Conservation (phyloP, 2,113 vertebrate species). For the Opisthocomus hoazin region DNA sequence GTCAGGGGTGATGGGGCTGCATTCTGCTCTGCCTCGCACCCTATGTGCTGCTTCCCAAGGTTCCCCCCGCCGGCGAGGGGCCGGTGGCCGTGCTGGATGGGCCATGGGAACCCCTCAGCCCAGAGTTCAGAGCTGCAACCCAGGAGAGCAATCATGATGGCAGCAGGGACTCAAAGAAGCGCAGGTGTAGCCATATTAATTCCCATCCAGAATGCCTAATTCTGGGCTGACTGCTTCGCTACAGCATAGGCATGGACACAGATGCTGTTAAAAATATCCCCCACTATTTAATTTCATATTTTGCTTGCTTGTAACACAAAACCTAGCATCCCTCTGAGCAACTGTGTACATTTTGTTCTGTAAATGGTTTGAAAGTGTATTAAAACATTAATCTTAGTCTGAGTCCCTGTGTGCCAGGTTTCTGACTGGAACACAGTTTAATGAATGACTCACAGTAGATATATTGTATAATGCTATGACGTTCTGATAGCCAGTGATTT, state of each 20-base stretch:
- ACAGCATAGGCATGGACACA: background rate
- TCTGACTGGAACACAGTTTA: conserved; percentile 27
- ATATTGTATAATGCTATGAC: background rate
- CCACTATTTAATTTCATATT: background rate
- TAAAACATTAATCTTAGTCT: conserved; percentile 8
- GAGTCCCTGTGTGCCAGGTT: background rate
- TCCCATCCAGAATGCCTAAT: background rate
- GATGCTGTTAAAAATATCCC: background rate
- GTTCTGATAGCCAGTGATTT: conserved; percentile 21
- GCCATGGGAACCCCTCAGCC: fast-evolving
- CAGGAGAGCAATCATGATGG: background rate
- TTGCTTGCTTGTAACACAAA: background rate
- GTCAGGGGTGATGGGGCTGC: fast-evolving
- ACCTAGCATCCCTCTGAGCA: background rate
- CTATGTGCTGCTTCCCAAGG: fast-evolving
- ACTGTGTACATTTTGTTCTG: background rate
- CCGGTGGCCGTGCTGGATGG: background rate
- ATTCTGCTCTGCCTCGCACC: background rate
- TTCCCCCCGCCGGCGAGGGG: background rate
- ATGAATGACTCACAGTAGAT: conserved; percentile 15
- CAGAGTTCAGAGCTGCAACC: background rate
- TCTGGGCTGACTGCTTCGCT: background rate
- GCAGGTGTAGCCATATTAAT: background rate
- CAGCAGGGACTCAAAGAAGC: background rate
- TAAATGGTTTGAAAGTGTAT: conserved; percentile 6